phyloP scores from a whole-genome alignment of 2,113 vertebrate species.

The Scytalopus superciliaris region DNA sequence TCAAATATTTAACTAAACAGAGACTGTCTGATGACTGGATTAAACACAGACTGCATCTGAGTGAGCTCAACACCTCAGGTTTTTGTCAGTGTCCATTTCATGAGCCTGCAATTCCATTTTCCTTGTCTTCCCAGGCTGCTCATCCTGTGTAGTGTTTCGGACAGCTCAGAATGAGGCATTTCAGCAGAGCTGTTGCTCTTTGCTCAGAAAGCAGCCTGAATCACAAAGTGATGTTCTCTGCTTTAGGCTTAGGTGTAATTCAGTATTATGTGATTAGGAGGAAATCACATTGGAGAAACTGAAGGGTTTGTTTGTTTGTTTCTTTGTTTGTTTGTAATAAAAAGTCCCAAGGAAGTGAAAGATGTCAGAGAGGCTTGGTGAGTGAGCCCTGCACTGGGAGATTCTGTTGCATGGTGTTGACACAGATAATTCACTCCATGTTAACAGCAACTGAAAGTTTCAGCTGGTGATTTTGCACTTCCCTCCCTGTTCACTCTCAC shows the following conservation, averaged over 20 bases:
- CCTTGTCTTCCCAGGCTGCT: neutral
- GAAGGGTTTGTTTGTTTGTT: neutral
- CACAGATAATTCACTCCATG: neutral
- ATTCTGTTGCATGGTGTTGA: neutral
- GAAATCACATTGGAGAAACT: neutral
- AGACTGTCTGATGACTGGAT: constrained; percentile 51
- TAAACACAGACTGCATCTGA: constrained; percentile 31
- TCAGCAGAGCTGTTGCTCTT: neutral
- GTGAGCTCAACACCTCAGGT: neutral
- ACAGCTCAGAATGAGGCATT: neutral
- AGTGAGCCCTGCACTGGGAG: neutral
- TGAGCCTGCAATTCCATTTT: neutral
- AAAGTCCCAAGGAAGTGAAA: neutral
- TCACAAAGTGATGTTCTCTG: neutral
- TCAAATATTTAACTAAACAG: constrained; percentile 63
- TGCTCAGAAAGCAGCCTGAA: neutral
- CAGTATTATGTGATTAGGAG: neutral
- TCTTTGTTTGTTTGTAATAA: neutral
- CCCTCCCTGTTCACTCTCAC: neutral
- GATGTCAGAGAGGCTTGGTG: neutral
- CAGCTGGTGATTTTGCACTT: neutral
- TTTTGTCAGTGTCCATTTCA: constrained; percentile 40
- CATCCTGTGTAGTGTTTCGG: neutral
- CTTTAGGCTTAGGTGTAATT: neutral
- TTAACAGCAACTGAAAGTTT: neutral